A percentile compares a stretch with the other conserved stretches of the same genome.
These are phyloP conservation scores for Acrobasis repandana DNA, from an alignment of 2,888 invertebrate species.

Conservation along the genomic window DNA sequence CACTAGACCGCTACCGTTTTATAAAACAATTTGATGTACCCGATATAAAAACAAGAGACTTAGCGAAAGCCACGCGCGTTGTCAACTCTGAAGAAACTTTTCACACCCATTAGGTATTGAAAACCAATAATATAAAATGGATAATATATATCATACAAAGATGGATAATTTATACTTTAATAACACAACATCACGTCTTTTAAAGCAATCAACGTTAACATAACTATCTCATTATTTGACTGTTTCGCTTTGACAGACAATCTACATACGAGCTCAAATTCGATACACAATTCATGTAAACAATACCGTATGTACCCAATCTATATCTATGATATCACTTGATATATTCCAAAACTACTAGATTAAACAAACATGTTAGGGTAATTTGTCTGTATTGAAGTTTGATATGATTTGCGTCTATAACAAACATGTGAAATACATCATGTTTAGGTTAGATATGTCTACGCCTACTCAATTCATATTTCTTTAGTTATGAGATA, in stretches of 20 bases:
- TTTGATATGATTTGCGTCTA: background rate
- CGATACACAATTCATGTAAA: constrained; percentile 15
- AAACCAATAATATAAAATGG: too few species aligned
- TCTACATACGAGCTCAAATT: constrained; percentile 13
- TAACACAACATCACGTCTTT: too few species aligned
- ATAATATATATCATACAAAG: too few species aligned
- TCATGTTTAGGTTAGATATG: background rate
- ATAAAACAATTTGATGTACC: too few species aligned
- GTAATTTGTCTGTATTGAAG: constrained; percentile 1
- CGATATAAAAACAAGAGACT: too few species aligned
- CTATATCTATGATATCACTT: constrained; percentile 16
- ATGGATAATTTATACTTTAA: too few species aligned
- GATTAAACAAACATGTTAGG: background rate
- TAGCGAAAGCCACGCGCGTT: too few species aligned
- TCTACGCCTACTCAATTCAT: too few species aligned
- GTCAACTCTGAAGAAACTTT: too few species aligned
- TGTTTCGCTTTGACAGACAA: constrained; percentile 4
- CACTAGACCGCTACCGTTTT: too few species aligned
- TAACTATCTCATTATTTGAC: constrained; percentile 11
- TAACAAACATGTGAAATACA: background rate
- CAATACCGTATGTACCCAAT: constrained; percentile 8
- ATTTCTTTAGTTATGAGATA: too few species aligned
- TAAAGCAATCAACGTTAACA: background rate
- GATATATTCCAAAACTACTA: constrained; percentile 11
- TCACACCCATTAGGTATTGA: too few species aligned